Conservation (phyloP, 2,113 vertebrate genomes). For the Columba livia region DNA sequence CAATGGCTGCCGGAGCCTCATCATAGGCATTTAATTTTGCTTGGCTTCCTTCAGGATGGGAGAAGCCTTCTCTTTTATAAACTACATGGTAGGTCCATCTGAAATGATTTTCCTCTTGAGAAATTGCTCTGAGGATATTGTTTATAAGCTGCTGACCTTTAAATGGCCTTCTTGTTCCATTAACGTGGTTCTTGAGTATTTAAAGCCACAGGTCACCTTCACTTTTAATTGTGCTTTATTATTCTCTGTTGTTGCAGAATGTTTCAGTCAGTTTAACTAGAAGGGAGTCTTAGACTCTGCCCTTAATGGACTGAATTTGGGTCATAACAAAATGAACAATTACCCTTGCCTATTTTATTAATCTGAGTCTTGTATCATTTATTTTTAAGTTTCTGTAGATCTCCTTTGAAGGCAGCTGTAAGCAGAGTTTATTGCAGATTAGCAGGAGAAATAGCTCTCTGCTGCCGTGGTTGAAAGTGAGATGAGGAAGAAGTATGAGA, state of each 20-base stretch:
- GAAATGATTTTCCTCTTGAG: conserved; percentile 28
- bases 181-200: conserved; percentile 42
- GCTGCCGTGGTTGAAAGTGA: neutral
- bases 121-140: conserved; percentile 36
- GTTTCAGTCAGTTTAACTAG: conserved; percentile 75
- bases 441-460: neutral
- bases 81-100: neutral
- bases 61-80: conserved; percentile 11
- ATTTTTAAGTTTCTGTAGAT: conserved; percentile 12
- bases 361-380: conserved; percentile 59
- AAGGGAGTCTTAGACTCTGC: conserved; percentile 55
- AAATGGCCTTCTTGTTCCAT: conserved; percentile 66
- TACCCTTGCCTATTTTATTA: conserved; percentile 64
- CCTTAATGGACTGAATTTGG: conserved; percentile 63
- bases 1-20: neutral
- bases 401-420: neutral
- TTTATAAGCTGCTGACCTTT: conserved; percentile 71
- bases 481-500: neutral
- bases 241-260: conserved; percentile 66
- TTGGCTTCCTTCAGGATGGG: neutral
- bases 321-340: conserved; percentile 69
- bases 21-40: conserved; percentile 5
- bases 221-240: conserved; percentile 76
- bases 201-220: conserved; percentile 72
- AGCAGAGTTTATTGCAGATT: conserved; percentile 8